phyloP scores from a whole-genome alignment of 2,797 vertebrate genomes.

The Syngnathus acus region DNA sequence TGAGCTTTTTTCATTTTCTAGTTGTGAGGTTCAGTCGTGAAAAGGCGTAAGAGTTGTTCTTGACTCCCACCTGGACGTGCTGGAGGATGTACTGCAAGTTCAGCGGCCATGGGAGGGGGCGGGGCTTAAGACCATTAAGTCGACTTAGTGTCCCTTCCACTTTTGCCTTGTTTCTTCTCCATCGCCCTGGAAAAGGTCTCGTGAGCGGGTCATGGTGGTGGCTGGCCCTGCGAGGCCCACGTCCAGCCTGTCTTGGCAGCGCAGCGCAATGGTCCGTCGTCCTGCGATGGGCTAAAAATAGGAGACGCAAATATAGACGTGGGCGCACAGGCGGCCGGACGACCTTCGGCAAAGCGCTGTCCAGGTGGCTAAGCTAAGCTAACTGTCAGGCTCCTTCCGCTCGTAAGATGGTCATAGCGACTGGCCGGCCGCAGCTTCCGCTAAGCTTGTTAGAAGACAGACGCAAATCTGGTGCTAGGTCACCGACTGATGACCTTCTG shows the following conservation, averaged over 20 bases:
- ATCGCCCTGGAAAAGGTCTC: neutral
- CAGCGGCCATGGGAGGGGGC: neutral
- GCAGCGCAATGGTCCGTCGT: neutral
- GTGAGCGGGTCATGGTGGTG: no score
- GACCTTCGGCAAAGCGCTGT: neutral
- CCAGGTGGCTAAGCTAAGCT: neutral
- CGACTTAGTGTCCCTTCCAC: neutral
- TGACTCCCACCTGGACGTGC: neutral
- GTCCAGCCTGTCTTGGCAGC: neutral
- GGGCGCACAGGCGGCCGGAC: neutral
- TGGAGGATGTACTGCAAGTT: slow-evolving; percentile 3
- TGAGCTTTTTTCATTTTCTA: neutral
- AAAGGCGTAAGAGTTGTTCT: neutral
- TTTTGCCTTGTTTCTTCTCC: neutral
- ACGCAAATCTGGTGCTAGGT: neutral
- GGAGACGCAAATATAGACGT: neutral
- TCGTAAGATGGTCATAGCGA: neutral
- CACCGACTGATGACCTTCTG: neutral
- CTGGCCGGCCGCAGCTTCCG: neutral
- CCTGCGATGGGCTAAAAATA: neutral
- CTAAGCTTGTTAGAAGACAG: slow-evolving; percentile 5
- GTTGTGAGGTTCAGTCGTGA: neutral
- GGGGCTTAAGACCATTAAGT: neutral
- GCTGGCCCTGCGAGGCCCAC: neutral
- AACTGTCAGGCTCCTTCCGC: neutral